Evolutionary conservation across 92 coral and sea anemone genomes (phyloP), one percentile per base, ranked within the genome.

Genomic region (Epizoanthus ramosus): DNA sequence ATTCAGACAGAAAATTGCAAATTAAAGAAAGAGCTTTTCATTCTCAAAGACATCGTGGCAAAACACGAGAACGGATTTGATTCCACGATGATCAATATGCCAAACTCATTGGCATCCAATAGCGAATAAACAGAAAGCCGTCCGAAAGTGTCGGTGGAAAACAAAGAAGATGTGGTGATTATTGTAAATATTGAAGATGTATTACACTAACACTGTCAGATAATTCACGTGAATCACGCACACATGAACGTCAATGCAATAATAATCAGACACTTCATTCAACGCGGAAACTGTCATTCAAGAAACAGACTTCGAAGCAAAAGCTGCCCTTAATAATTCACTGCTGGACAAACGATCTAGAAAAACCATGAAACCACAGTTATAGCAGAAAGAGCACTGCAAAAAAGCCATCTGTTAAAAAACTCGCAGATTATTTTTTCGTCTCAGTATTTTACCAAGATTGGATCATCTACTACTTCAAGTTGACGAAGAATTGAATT

Each of bases 11-110:
- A 83, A 0, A 83, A 83, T 35, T 18, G 3, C 6, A 19, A 16
- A 31, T 47, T 83, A 14, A 83, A 71, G 43, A 50, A 69, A 81
- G 86, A 83, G 33, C n/a, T 83, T 15, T 70, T 83, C 71, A 35
- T 83, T 33, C 3, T 83, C 2, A 70, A 50, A n/a, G 86, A 83
- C 69, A 70, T 83, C 41, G 64, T 39, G 41, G 59, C 60, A 58
- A 83, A 83, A 58, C 86, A 83, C 19, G 86, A 83, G 18, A 83
- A 83, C 41, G 79, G 61, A 2, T 10, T 81, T 54, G 77, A 81
- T 8, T 65, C 47, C 31, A 15, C 43, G 14, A 52, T 56, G 31
- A 22, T 21, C 18, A 23, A 75, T 13, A n/a, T n/a, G n/a, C 45
- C 19, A 19, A 75, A 22, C 12, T 21, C 81, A 22, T 24, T 4